A percentile compares a stretch with the other conserved stretches of the same genome.
Conservation (phyloP, 35 echinoderm and acorn worm species). For the Heliocidaris tuberculata region DNA sequence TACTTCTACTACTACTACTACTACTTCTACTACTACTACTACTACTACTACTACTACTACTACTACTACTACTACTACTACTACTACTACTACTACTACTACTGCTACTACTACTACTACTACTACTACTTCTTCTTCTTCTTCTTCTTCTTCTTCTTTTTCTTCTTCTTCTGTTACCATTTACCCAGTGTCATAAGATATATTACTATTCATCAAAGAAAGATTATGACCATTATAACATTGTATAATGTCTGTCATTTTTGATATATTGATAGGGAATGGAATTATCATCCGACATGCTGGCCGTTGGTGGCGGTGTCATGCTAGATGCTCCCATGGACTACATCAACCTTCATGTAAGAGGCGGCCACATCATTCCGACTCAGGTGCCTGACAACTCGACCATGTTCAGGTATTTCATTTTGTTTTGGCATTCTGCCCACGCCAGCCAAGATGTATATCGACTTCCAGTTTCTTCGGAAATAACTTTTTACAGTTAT, state of each 20-base stretch:
- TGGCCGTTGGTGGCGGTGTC: slow-evolving; percentile 21
- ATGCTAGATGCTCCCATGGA: slow-evolving; percentile 58
- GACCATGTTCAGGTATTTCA: slow-evolving; percentile 81
- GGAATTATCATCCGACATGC: slow-evolving; percentile 3
- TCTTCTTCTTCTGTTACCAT: background rate
- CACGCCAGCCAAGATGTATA: too few relatives aligned
- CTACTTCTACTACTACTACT: background rate
- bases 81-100: too few relatives aligned
- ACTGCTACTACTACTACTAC: too few relatives aligned
- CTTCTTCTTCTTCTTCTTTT: too few relatives aligned
- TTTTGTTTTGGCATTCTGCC: background rate
- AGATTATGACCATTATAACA: too few relatives aligned
- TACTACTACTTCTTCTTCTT: too few relatives aligned
- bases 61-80: too few relatives aligned
- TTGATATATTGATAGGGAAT: slow-evolving; percentile 28
- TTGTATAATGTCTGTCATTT: too few relatives aligned
- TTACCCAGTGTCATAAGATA: background rate
- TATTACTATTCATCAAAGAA: too few relatives aligned
- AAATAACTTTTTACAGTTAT: too few relatives aligned
- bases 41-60: background rate
- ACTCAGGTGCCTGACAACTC: slow-evolving; percentile 91
- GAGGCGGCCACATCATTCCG: slow-evolving; percentile 86
- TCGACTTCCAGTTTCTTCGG: too few relatives aligned
- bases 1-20: too few relatives aligned
- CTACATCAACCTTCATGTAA: slow-evolving; percentile 84